Base-by-base conservation (phyloP, 35 echinoderm and acorn worm genomes). In the Hemicentrotus pulcherrimus region DNA sequence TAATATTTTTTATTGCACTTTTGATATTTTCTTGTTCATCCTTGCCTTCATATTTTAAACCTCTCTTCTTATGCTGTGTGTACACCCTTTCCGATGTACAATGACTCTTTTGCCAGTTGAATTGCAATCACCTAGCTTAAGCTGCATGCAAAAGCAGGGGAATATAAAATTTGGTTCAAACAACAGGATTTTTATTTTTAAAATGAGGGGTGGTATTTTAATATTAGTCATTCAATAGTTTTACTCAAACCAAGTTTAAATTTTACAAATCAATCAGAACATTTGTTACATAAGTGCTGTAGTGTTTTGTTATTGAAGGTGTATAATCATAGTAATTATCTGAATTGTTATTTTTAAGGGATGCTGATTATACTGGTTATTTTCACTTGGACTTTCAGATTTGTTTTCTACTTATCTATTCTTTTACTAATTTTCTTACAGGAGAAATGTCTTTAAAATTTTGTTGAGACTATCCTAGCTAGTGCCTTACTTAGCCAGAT, bases 401-500 rank as follows among this genome's bases (percentile, higher is more conserved):
- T 55, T 78, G 65, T 78, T 78, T 78, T 78, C 65, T 78, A 78
- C n/a, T n/a, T 7, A n/a, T 22, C 65, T 28, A 28, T 78, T 24
- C 24, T 24, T 78, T 78, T 78, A 28, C 19, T 78, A 28, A 4
- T 78, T 78, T 78, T 78, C 65, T 78, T 78, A 78, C 65, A 28
- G 6, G 22, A 78, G 19, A n/a, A 22, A 78, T 78, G 22, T n/a
- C 65, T 78, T 55, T n/a, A 28, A n/a, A 78, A 78, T 78, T n/a
- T 3, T 78, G 28, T 78, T 78, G 28, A 28, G 19, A 78, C 65
- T 78, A 78, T 78, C 65, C 19, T 78, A 78, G 65, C 65, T 78
- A 78, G 65, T 78, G 65, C 65, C 65, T 78, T 78, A 78, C 65
- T 78, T 78, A 78, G 65, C 65, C 65, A 78, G 19, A 78, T 28